Evolutionary conservation across 2,113 vertebrate species (phyloP).

Genomic region (Anguilla japonica): DNA sequence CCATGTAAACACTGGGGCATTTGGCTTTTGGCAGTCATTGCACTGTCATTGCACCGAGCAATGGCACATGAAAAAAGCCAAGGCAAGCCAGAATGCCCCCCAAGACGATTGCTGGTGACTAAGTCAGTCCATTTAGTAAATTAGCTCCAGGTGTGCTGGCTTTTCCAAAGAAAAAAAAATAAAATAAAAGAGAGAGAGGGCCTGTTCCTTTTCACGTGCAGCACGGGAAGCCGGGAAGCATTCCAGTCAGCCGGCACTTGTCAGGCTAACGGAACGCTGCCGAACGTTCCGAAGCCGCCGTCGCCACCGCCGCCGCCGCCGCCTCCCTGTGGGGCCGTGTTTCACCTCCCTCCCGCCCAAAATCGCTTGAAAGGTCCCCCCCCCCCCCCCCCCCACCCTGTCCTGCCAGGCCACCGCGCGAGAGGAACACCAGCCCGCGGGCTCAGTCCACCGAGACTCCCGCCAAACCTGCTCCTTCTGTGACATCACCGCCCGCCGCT

Average conservation of each 20-base stretch:
- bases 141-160: background rate
- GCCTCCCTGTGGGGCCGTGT: background rate
- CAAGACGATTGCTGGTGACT: background rate
- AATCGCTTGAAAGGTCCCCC: background rate
- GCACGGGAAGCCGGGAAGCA: background rate
- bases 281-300: background rate
- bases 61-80: background rate
- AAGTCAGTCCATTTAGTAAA: conserved; percentile 12
- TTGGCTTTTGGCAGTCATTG: background rate
- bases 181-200: background rate
- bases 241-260: background rate
- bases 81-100: background rate
- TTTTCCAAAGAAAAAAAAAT: background rate
- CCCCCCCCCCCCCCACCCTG: too few relatives aligned
- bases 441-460: background rate
- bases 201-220: conserved; percentile 2
- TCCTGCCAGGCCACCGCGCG: background rate
- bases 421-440: background rate
- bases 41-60: background rate
- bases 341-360: background rate
- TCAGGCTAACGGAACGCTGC: background rate
- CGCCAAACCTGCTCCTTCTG: background rate
- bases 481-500: background rate
- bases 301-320: background rate
- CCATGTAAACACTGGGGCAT: background rate